Evolutionary conservation across 2,888 invertebrate species (phyloP), one percentile per base, ranked within the genome.

Genomic region (Philonicus albiceps): DNA sequence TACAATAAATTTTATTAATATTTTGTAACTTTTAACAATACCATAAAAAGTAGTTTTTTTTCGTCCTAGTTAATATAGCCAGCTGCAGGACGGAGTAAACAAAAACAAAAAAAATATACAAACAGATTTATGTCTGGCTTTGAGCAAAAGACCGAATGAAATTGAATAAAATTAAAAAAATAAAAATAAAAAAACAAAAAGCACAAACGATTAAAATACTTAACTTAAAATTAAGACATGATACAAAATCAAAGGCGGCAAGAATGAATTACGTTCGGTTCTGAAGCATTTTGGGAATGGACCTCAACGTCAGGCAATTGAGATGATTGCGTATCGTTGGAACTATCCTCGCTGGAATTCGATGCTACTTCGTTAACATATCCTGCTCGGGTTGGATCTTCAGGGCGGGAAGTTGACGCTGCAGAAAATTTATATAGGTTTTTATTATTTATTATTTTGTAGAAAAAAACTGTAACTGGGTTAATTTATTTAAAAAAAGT

Each of bases 331-430:
- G 86, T 76, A 13, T 78, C 86, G 49, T 76, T 64, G 19, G 76
- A 86, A 8, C 86, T 76, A 40, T 37, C 43, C 11, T 86, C 86
- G 75, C 85, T 85, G 8, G 27, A 72, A 27, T 34, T 31, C 5
- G 72, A 80, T 3, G 78, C 72, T 78, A 86, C 27, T 86, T 86
- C 86, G 40, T 86, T 86, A 72, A 72, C 22, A 76, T 73, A 80
- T 80, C 86, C 86, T 80, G 74, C 49, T 85, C 74, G 40, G 74
- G 74, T 16, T 43, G 34, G 27, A 53, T 53, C 4, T 85, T 43
- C 22, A 27, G 13, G 4, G 74, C 75, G 13, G 53, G 85, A 85
- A 74, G 53, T 75, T 74, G 84, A 31, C 31, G 84, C 84, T 84
- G n/a, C 40, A 40, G n/a, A 75, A n/a, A n/a, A n/a, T n/a, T n/a